phyloP scores from a whole-genome alignment of 1,140 invertebrate genomes.

The Harlomillsia oculata region DNA sequence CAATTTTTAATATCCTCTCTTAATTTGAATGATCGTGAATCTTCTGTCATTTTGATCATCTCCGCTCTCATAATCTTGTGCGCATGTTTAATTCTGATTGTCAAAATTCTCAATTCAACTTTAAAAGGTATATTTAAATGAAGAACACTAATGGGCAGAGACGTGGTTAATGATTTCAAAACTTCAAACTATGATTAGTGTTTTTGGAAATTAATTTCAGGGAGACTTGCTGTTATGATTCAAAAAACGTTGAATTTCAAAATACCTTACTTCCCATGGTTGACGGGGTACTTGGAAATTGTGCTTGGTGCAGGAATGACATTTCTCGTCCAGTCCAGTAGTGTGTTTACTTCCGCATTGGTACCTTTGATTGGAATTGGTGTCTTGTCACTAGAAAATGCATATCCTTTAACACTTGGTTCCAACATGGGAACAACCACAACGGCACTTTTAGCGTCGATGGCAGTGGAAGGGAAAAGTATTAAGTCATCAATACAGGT shows the following conservation, averaged over 20 bases:
- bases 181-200: slow-evolving; percentile 53
- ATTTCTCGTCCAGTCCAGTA: slow-evolving; percentile 53
- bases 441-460: slow-evolving; percentile 47
- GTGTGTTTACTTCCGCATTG: slow-evolving; percentile 56
- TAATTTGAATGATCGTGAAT: slow-evolving; percentile 34
- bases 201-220: slow-evolving; percentile 37
- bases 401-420: no score
- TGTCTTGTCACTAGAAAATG: slow-evolving; percentile 49
- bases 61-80: slow-evolving; percentile 46
- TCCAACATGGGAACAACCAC: slow-evolving; percentile 55
- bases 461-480: slow-evolving; percentile 41
- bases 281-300: slow-evolving; percentile 50
- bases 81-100: slow-evolving; percentile 48
- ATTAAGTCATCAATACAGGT: slow-evolving; percentile 44
- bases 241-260: slow-evolving; percentile 49
- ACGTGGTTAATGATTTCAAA: slow-evolving; percentile 45
- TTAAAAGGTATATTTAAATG: slow-evolving; percentile 39
- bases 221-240: slow-evolving; percentile 45
- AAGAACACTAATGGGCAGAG: no score
- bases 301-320: slow-evolving; percentile 51
- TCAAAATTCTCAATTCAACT: slow-evolving; percentile 48
- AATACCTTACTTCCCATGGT: slow-evolving; percentile 43
- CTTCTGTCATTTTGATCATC: slow-evolving; percentile 37
- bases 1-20: slow-evolving; percentile 37
- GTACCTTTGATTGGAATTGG: slow-evolving; percentile 55